Evolutionary conservation across 1,140 invertebrate species (phyloP), one percentile per base, ranked within the genome.

Genomic region (Drosophila tropicalis): DNA sequence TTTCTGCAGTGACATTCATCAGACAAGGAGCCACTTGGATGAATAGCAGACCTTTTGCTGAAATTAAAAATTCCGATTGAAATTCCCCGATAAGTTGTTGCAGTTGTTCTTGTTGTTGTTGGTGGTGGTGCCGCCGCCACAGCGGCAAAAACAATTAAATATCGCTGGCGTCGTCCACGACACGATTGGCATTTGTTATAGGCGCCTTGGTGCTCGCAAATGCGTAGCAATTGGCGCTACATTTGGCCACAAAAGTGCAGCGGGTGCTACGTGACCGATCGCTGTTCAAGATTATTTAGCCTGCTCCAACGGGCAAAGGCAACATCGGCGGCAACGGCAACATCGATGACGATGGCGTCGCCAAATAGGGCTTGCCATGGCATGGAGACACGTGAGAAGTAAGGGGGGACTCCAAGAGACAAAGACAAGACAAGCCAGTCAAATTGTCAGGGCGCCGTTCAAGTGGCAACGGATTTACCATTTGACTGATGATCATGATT

Each of bases 401-500:
- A 2, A 10, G 7, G 10, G 17, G 44, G 44, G 44, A 51, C 15
- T 7, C 9, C 15, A 29, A 29, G 41, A 15, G 15, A 13, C 13
- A 15, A 22, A 51, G 44, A 15, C 34, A 25, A 73, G 57, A 63
- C 66, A 62, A 84, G 81, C 57, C 75, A 81, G 65, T 79, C 75
- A 72, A 85, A 81, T 77, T 87, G 83, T 87, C 82, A 85, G 77
- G 74, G 74, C 80, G 74, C 72, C 83, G 70, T 63, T 87, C 54
- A 54, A 82, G 64, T 69, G 54, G 19, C 51, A 70, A 69, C 58
- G 64, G 76, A 76, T 85, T 86, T 83, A 57, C 77, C 67, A 80
- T 91, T 91, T 91, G 90, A 91, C 90, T 91, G 90, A 91, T 91
- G 85, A 91, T 84, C 82, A 80, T 78, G 90, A 90, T 91, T 91